phyloP scores from a whole-genome alignment of 2,888 invertebrate genomes.

The Campaea margaritaria region DNA sequence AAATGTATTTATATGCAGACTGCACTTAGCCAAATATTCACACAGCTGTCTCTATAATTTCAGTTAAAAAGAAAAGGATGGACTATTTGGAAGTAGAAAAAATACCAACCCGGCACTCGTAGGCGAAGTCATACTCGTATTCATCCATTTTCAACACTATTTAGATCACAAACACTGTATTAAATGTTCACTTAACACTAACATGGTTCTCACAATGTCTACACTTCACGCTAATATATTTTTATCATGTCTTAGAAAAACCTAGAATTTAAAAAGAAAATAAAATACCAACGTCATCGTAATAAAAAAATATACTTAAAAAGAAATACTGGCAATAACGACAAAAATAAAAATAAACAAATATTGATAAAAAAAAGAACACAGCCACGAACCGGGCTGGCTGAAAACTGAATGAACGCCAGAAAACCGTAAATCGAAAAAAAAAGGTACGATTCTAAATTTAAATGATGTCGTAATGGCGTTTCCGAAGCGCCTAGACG shows the following conservation, averaged over 20 bases:
- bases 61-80: slow-evolving; percentile 1
- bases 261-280: slow-evolving; percentile 43
- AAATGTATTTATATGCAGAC: slow-evolving; percentile 13
- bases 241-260: slow-evolving; percentile 45
- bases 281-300: slow-evolving; percentile 31
- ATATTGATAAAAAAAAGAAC: slow-evolving; percentile 47
- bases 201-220: slow-evolving; percentile 53
- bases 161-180: slow-evolving; percentile 58
- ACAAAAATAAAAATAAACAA: slow-evolving; percentile 20
- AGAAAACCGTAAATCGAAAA: slow-evolving; percentile 74
- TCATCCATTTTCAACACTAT: slow-evolving; percentile 72
- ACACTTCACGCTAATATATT: slow-evolving; percentile 43
- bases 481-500: slow-evolving; percentile 64
- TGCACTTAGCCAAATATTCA: slow-evolving; percentile 19
- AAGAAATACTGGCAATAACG: slow-evolving; percentile 30
- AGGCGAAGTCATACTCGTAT: slow-evolving; percentile 88
- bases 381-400: slow-evolving; percentile 60
- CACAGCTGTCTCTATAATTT: slow-evolving; percentile 2
- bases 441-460: slow-evolving; percentile 70
- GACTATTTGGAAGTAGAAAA: slow-evolving; percentile 1
- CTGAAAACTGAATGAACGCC: slow-evolving; percentile 80
- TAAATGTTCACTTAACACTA: slow-evolving; percentile 57
- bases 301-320: slow-evolving; percentile 30
- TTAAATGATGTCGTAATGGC: slow-evolving; percentile 79
- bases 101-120: slow-evolving; percentile 87